Percentiles rank a stretch among this genome's conserved stretches.
Conservation (phyloP, 2,888 invertebrate species). For the Trichopria drosophilae region DNA sequence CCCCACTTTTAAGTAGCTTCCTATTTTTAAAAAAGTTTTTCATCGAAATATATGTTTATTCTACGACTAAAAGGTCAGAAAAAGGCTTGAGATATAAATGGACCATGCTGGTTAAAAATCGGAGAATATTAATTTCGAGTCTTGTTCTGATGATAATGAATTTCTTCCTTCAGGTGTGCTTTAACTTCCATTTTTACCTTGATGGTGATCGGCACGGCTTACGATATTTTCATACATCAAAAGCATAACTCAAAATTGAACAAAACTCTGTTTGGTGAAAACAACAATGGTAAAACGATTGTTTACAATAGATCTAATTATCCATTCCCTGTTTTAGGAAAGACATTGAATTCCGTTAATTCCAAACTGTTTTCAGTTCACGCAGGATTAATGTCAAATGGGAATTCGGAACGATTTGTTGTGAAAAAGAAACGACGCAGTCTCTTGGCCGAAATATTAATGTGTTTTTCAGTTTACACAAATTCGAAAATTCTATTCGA, state of each 20-base stretch:
- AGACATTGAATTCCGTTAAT: too few relatives aligned
- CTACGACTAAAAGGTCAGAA: too few relatives aligned
- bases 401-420: slow-evolving; percentile 36
- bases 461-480: slow-evolving; percentile 61
- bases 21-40: too few relatives aligned
- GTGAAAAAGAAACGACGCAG: slow-evolving; percentile 31
- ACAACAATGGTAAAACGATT: slow-evolving; percentile 36
- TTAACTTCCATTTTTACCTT: slow-evolving; percentile 40
- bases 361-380: too few relatives aligned
- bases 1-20: too few relatives aligned
- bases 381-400: slow-evolving; percentile 29
- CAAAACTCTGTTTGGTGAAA: slow-evolving; percentile 27
- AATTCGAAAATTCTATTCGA: slow-evolving; percentile 58
- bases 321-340: too few relatives aligned
- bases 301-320: too few relatives aligned
- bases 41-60: slow-evolving; percentile 1
- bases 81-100: too few relatives aligned
- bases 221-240: slow-evolving; percentile 48
- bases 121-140: too few relatives aligned
- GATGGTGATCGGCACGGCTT: slow-evolving; percentile 51
- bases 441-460: slow-evolving; percentile 44
- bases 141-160: too few relatives aligned
- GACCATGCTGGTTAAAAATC: too few relatives aligned
- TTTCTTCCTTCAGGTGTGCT: slow-evolving; percentile 37
- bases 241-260: slow-evolving; percentile 33